A percentile compares a stretch with the other conserved stretches of the same genome.
Evolutionary conservation across 37 sponge, comb jelly and placozoan genomes (phyloP).

Genomic region (Sycon ciliatum): DNA sequence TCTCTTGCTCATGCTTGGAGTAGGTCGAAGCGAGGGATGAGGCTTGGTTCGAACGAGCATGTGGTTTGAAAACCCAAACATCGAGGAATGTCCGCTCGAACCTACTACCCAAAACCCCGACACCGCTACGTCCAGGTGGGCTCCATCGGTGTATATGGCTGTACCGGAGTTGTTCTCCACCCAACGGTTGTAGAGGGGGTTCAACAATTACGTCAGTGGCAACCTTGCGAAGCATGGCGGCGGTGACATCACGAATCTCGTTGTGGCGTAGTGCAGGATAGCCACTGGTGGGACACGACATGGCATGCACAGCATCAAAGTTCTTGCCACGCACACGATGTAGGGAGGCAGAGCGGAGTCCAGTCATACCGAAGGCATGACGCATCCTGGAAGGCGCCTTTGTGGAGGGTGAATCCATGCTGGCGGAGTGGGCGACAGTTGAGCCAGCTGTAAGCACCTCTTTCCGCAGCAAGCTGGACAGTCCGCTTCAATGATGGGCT

Average conservation of each 20-base stretch:
- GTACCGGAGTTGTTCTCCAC: neutral
- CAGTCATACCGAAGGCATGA: neutral
- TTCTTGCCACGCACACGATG: neutral
- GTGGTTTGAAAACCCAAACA: neutral
- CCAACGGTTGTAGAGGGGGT: neutral
- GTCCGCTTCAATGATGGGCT: too few species aligned
- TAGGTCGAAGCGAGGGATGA: neutral
- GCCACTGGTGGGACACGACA: neutral
- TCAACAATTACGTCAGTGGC: neutral
- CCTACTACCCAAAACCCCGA: neutral
- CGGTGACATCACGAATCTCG: neutral
- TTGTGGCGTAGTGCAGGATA: neutral
- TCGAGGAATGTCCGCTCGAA: neutral
- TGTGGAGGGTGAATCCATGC: neutral
- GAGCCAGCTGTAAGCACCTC: neutral
- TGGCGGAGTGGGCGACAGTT: neutral
- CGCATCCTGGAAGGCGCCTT: neutral
- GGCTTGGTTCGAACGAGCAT: neutral
- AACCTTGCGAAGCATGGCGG: neutral
- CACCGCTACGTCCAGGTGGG: neutral
- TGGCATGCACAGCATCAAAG: neutral
- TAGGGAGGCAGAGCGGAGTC: neutral
- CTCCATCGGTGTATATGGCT: neutral
- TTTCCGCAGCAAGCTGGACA: too few species aligned
- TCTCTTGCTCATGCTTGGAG: slow-evolving; percentile 9